These are phyloP conservation scores for Sinhomidia bicolor DNA, from an alignment of 2,888 invertebrate genomes.

Conservation along the genomic window DNA sequence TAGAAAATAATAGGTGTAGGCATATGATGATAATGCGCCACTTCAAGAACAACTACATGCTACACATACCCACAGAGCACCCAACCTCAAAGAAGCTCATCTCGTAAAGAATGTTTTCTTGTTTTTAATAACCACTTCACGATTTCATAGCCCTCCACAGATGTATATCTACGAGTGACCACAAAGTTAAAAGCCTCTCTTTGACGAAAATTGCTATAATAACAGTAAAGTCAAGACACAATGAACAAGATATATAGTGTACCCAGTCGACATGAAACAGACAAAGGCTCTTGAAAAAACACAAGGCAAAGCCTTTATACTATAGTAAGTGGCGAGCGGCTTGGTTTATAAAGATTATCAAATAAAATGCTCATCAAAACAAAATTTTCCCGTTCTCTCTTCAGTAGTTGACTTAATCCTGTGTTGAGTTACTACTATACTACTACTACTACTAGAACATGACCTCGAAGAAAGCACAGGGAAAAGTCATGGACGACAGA, in stretches of 20 bases:
- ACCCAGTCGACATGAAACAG: conserved; percentile 9
- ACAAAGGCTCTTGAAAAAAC: not conserved
- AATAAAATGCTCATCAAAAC: not conserved
- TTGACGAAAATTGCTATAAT: conserved; percentile 21
- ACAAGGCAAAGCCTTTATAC: not conserved
- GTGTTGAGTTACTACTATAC: conserved; percentile 10
- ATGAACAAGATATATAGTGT: not conserved
- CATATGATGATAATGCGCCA: no score
- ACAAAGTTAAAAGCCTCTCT: conserved; percentile 52
- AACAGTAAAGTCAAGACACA: not conserved
- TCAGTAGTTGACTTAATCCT: no score
- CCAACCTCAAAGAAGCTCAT: not conserved
- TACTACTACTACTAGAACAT: no score
- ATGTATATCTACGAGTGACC: conserved; percentile 36
- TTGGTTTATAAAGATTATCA: conserved; percentile 4
- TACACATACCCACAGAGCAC: not conserved
- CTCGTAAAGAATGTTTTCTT: conserved; percentile 9
- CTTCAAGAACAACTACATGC: not conserved
- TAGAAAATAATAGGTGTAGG: no score
- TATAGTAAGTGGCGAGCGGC: no score
- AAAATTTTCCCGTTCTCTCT: no score
- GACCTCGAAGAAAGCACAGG: conserved; percentile 3
- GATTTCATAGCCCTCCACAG: not conserved
- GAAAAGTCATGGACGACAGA: conserved; percentile 20
- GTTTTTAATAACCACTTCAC: conserved; percentile 1